Evolutionary conservation across 2,113 vertebrate genomes (phyloP).

Genomic region (Stictonetta naevosa): DNA sequence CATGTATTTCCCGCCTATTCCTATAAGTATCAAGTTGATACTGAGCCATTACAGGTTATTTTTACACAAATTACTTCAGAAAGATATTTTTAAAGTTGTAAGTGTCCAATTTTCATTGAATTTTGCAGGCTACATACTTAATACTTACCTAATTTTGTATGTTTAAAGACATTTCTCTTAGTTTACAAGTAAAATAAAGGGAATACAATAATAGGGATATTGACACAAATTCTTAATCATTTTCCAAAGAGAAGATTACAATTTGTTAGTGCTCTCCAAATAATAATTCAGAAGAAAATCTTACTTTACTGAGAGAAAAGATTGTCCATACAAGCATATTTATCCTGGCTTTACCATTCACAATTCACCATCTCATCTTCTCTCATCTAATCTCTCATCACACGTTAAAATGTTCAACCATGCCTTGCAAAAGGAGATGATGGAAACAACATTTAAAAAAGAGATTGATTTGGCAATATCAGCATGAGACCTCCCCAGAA

Average conservation of each 20-base stretch:
- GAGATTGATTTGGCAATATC: neutral
- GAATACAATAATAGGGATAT: neutral
- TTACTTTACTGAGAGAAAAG: neutral
- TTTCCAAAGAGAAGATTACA: neutral
- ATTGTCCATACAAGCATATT: neutral
- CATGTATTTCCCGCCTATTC: neutral
- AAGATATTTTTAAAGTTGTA: neutral
- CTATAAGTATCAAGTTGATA: neutral
- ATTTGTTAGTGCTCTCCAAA: neutral
- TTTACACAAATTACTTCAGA: neutral
- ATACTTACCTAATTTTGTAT: neutral
- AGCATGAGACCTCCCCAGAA: neutral
- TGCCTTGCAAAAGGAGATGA: neutral
- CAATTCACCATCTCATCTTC: neutral
- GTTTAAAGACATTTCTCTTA: neutral
- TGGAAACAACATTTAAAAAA: neutral
- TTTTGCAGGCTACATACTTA: neutral
- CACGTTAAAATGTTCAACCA: neutral
- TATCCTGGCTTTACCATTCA: neutral
- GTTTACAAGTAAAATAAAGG: slow-evolving; percentile 18
- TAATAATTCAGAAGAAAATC: neutral
- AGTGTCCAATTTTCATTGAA: neutral
- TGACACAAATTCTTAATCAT: neutral
- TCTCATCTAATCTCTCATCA: neutral
- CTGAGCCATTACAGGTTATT: neutral